phyloP scores from a whole-genome alignment of 2,797 vertebrate species.

The Crax fasciolata region DNA sequence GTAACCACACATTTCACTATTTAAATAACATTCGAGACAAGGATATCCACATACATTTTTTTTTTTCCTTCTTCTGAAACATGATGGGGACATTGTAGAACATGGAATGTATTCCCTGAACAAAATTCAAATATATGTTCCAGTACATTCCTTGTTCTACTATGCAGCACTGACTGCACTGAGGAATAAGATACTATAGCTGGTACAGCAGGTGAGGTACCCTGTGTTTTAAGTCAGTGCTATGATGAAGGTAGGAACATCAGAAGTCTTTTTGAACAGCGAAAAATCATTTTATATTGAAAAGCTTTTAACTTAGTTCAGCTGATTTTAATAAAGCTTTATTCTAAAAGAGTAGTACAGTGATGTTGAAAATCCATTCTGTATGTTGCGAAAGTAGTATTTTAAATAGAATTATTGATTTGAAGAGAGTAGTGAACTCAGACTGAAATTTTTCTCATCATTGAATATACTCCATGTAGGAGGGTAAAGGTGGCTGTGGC shows the following conservation, averaged over 20 bases:
- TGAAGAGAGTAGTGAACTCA: not conserved
- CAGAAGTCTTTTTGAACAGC: not conserved
- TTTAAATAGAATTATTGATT: not conserved
- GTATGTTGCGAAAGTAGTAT: not conserved
- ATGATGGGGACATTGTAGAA: not conserved
- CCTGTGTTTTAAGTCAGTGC: not conserved
- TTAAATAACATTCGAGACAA: not conserved
- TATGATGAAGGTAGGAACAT: not conserved
- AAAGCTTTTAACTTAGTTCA: not conserved
- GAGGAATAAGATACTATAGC: not conserved
- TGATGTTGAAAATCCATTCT: not conserved
- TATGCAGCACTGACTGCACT: not conserved
- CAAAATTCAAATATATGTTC: not conserved
- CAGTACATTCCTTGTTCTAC: not conserved
- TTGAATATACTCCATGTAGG: not conserved
- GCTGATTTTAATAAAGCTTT: not conserved
- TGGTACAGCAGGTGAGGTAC: not conserved
- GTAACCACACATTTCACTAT: not conserved
- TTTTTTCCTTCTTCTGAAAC: not conserved
- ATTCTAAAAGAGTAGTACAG: not conserved
- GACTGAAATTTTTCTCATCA: not conserved
- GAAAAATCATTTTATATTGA: not conserved
- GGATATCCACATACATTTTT: not conserved
- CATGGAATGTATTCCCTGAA: not conserved
- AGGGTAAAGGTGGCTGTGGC: not conserved